phyloP scores from a whole-genome alignment of 2,888 invertebrate genomes.

The Meganola albula region DNA sequence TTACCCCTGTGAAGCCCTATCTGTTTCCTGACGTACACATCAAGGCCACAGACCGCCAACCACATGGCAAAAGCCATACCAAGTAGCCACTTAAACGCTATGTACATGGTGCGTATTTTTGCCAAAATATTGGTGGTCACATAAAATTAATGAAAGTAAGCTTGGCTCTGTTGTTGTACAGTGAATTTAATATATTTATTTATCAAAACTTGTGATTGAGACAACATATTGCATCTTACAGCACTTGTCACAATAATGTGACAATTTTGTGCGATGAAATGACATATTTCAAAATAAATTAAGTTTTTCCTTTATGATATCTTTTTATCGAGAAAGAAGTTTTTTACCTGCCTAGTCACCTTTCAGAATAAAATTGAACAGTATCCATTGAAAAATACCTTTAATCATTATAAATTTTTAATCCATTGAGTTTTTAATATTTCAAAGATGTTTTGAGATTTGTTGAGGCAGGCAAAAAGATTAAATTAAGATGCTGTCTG shows the following conservation, averaged over 20 bases:
- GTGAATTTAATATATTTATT: constrained; percentile 40
- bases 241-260: constrained; percentile 31
- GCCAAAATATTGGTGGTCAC: no score
- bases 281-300: constrained; percentile 2
- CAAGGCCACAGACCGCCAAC: constrained; percentile 47
- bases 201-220: constrained; percentile 21
- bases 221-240: constrained; percentile 36
- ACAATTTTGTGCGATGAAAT: constrained; percentile 21
- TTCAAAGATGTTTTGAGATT: no score
- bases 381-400: no score
- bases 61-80: constrained; percentile 52
- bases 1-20: constrained; percentile 31
- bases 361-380: no score
- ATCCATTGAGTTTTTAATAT: no score
- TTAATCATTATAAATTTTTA: background rate
- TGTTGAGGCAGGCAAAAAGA: no score
- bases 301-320: background rate
- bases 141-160: no score
- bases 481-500: no score
- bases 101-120: constrained; percentile 62
- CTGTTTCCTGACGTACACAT: constrained; percentile 30
- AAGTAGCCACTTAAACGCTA: constrained; percentile 64
- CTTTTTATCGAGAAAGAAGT: background rate
- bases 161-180: no score
- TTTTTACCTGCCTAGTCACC: no score